Percentiles rank a stretch among this genome's conserved stretches.
Conservation (phyloP, 2,888 invertebrate species). For the Urechis unicinctus region DNA sequence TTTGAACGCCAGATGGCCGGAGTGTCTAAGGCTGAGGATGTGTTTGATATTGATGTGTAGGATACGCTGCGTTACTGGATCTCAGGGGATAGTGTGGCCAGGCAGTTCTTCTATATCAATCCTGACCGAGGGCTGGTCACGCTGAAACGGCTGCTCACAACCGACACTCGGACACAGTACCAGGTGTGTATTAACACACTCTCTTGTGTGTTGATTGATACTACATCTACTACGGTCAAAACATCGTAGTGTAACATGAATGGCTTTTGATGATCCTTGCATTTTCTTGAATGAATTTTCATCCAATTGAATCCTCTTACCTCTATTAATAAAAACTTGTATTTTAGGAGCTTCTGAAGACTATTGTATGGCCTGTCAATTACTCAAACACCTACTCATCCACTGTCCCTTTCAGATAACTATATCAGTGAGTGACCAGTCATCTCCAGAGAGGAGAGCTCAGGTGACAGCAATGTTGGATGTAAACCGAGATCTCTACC, state of each 20-base stretch:
- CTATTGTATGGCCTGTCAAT: too few relatives aligned
- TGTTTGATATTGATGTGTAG: slow-evolving; percentile 8
- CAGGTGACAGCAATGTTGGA: slow-evolving; percentile 27
- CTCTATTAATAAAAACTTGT: too few relatives aligned
- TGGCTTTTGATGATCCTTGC: background rate
- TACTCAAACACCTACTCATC: too few relatives aligned
- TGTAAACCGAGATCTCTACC: slow-evolving; percentile 28
- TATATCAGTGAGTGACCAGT: slow-evolving; percentile 28
- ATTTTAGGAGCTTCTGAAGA: too few relatives aligned
- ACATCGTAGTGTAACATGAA: background rate
- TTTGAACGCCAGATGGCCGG: background rate
- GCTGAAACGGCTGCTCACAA: slow-evolving; percentile 28
- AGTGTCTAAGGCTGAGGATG: background rate
- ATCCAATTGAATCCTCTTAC: too few relatives aligned
- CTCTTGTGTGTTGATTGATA: background rate
- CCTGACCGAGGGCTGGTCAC: slow-evolving; percentile 30
- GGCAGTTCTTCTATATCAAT: slow-evolving; percentile 34
- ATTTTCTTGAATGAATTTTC: too few relatives aligned
- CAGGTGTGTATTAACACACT: slow-evolving; percentile 18
- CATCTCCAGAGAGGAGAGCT: slow-evolving; percentile 24
- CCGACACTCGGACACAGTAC: slow-evolving; percentile 24
- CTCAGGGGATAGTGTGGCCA: slow-evolving; percentile 28
- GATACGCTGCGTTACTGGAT: slow-evolving; percentile 30
- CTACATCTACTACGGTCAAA: background rate
- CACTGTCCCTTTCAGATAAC: slow-evolving; percentile 12